A percentile compares a stretch with the other conserved stretches of the same genome.
Conservation (phyloP, 2,888 invertebrate genomes). For the Lasioglossum zephyrum region DNA sequence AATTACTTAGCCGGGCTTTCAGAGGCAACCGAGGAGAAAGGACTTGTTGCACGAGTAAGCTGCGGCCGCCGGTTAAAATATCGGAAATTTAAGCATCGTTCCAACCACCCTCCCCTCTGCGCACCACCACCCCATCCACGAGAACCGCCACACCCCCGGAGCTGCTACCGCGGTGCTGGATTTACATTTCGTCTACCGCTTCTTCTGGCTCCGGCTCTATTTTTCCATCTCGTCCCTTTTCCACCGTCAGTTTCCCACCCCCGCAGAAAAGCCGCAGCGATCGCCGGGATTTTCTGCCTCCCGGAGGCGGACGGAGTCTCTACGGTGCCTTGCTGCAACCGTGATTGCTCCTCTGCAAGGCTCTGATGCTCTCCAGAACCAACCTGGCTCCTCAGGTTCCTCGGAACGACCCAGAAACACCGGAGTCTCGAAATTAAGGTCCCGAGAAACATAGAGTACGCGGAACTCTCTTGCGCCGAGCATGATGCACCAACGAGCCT, state of each 20-base stretch:
- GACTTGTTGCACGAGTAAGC: conserved; percentile 83
- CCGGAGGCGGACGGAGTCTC: conserved; percentile 30
- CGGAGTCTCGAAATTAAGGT: conserved; percentile 4
- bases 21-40: conserved; percentile 83
- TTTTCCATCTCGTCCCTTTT: conserved; percentile 42
- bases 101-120: conserved; percentile 29
- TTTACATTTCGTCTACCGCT: conserved; percentile 70
- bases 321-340: conserved; percentile 19
- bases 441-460: neutral
- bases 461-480: neutral
- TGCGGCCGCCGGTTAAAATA: conserved; percentile 83
- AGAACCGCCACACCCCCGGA: conserved; percentile 30
- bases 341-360: conserved; percentile 33
- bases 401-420: conserved; percentile 5
- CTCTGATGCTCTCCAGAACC: conserved; percentile 1
- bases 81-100: conserved; percentile 80
- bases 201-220: conserved; percentile 41
- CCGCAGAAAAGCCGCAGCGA: conserved; percentile 56
- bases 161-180: conserved; percentile 41
- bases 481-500: too few relatives aligned
- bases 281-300: conserved; percentile 60
- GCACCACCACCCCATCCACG: neutral
- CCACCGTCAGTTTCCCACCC: neutral
- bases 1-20: conserved; percentile 82
- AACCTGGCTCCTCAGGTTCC: neutral